Percentiles rank a stretch among this genome's conserved stretches.
Conservation (phyloP, 2,888 invertebrate species). For the Phyto melanocephala region DNA sequence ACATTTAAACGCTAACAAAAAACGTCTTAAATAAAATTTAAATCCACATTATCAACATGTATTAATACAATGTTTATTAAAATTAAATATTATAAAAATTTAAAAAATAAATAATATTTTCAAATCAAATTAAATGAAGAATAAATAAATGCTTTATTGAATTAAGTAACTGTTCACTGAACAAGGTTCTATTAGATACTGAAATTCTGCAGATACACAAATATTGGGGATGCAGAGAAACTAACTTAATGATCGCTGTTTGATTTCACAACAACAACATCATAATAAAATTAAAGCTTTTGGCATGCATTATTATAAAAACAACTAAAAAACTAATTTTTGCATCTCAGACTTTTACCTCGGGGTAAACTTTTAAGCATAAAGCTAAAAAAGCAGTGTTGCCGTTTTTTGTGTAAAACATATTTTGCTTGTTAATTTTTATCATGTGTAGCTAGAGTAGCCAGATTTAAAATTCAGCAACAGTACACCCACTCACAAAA, state of each 20-base stretch:
- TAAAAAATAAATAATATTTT: conserved; percentile 6
- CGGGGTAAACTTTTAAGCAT: too few relatives aligned
- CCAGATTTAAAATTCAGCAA: too few relatives aligned
- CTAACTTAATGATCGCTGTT: not conserved
- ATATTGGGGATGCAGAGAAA: not conserved
- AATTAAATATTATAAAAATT: not conserved
- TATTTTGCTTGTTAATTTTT: too few relatives aligned
- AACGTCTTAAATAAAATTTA: not conserved
- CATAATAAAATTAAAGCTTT: not conserved
- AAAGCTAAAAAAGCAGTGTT: too few relatives aligned
- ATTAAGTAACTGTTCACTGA: not conserved
- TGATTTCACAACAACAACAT: not conserved
- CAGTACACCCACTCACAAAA: too few relatives aligned
- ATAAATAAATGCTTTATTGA: not conserved
- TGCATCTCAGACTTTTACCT: not conserved
- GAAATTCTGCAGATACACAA: not conserved
- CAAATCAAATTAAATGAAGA: not conserved
- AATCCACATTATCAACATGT: conserved; percentile 32
- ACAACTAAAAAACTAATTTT: not conserved
- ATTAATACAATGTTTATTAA: not conserved
- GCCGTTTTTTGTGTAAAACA: too few relatives aligned
- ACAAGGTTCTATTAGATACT: conserved; percentile 34
- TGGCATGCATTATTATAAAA: not conserved
- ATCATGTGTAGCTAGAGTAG: too few relatives aligned
- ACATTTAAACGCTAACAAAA: conserved; percentile 21